phyloP scores from a whole-genome alignment of 2,113 vertebrate species.

The Gnathonemus echidnorhynchus region DNA sequence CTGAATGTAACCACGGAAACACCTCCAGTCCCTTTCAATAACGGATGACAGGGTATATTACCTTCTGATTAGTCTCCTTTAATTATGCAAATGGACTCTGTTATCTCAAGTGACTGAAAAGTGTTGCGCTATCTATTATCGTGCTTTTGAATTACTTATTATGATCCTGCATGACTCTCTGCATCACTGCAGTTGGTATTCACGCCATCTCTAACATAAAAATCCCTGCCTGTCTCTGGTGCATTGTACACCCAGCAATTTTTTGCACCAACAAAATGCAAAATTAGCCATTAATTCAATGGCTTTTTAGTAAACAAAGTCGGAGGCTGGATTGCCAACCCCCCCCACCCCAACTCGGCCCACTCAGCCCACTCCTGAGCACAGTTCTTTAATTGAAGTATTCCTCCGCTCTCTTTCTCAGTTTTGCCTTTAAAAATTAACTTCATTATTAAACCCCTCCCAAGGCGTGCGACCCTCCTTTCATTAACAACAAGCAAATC shows the following conservation, averaged over 20 bases:
- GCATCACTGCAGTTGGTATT: slow-evolving; percentile 10
- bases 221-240: slow-evolving; percentile 19
- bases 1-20: slow-evolving; percentile 32
- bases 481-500: neutral
- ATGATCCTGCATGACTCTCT: slow-evolving; percentile 12
- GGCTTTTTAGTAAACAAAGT: slow-evolving; percentile 22
- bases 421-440: slow-evolving; percentile 15
- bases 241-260: slow-evolving; percentile 9
- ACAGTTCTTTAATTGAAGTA: neutral
- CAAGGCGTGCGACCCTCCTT: neutral
- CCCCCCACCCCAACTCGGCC: neutral
- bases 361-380: neutral
- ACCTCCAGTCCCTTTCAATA: slow-evolving; percentile 17
- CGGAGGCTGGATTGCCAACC: neutral
- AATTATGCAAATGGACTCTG: slow-evolving; percentile 59
- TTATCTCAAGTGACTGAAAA: slow-evolving; percentile 47
- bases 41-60: slow-evolving; percentile 48
- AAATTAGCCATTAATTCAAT: slow-evolving; percentile 26
- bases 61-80: slow-evolving; percentile 53
- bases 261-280: slow-evolving; percentile 15
- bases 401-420: neutral
- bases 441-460: slow-evolving; percentile 16
- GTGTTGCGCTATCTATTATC: slow-evolving; percentile 46
- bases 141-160: slow-evolving; percentile 26
- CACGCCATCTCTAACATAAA: slow-evolving; percentile 17